phyloP scores from a whole-genome alignment of 2,113 vertebrate genomes.

The Jacana jacana region DNA sequence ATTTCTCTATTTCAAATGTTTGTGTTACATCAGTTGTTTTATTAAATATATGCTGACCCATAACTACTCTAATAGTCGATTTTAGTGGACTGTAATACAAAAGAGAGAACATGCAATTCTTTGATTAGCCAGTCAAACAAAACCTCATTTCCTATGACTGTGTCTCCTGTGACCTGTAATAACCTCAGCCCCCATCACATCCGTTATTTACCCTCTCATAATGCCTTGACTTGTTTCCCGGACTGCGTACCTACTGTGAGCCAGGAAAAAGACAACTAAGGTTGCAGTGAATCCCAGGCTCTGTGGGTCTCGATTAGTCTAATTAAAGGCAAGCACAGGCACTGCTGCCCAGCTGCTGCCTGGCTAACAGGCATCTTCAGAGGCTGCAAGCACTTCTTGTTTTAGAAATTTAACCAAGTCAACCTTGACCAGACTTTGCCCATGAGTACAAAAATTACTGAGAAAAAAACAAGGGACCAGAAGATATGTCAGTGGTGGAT shows the following conservation, averaged over 20 bases:
- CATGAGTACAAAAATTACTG: neutral
- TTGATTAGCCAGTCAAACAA: neutral
- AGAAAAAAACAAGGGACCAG: neutral
- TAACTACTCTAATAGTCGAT: conserved; percentile 83
- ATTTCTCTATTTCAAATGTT: conserved; percentile 84
- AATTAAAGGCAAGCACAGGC: neutral
- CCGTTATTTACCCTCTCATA: neutral
- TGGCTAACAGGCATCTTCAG: neutral
- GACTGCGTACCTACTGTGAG: neutral
- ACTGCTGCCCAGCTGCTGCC: neutral
- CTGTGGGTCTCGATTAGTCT: neutral
- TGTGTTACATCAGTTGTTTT: conserved; percentile 78
- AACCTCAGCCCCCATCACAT: neutral
- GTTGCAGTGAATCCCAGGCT: neutral
- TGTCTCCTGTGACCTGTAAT: neutral
- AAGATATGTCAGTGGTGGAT: neutral
- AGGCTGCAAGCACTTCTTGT: neutral
- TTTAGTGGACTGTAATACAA: conserved; percentile 76
- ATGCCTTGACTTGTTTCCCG: neutral
- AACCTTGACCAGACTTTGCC: neutral
- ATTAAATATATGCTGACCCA: conserved; percentile 93
- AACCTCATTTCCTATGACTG: neutral
- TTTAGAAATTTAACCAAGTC: neutral
- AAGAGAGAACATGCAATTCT: neutral
- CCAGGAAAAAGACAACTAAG: neutral